phyloP scores from a whole-genome alignment of 2,113 vertebrate genomes.

The Zosterops lateralis region DNA sequence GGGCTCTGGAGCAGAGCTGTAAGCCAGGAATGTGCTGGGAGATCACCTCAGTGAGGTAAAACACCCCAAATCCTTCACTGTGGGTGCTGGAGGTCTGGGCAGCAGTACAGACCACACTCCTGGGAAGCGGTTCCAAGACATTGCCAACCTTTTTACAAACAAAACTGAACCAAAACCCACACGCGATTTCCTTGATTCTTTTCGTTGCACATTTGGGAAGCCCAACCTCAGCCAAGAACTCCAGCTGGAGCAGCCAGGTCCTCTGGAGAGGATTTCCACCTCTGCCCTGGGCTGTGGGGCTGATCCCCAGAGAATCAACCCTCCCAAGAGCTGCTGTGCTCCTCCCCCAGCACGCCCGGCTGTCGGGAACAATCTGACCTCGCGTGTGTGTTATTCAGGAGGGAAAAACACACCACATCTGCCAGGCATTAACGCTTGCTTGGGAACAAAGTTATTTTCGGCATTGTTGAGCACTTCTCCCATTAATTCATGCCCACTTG shows the following conservation, averaged over 20 bases:
- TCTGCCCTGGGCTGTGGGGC: not conserved
- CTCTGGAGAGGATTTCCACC: not conserved
- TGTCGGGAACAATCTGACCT: not conserved
- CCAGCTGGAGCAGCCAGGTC: not conserved
- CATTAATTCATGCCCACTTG: not conserved
- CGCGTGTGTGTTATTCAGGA: not conserved
- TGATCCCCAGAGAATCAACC: accelerated
- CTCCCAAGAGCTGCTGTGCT: not conserved
- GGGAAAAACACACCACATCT: slow-evolving; percentile 11
- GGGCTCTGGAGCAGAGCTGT: not conserved
- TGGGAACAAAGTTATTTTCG: slow-evolving; percentile 24
- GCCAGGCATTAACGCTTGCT: not conserved
- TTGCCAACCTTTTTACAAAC: not conserved
- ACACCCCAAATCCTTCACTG: not conserved
- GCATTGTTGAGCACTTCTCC: not conserved
- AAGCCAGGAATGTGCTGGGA: not conserved
- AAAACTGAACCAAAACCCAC: not conserved
- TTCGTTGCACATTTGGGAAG: not conserved
- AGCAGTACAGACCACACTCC: not conserved
- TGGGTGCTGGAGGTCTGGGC: not conserved
- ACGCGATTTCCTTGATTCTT: accelerated
- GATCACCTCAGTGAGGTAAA: not conserved
- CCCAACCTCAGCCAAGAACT: accelerated
- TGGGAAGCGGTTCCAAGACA: not conserved
- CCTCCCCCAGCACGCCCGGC: not conserved